phyloP scores from a whole-genome alignment of 1,140 invertebrate genomes.

The Cydia amplana region DNA sequence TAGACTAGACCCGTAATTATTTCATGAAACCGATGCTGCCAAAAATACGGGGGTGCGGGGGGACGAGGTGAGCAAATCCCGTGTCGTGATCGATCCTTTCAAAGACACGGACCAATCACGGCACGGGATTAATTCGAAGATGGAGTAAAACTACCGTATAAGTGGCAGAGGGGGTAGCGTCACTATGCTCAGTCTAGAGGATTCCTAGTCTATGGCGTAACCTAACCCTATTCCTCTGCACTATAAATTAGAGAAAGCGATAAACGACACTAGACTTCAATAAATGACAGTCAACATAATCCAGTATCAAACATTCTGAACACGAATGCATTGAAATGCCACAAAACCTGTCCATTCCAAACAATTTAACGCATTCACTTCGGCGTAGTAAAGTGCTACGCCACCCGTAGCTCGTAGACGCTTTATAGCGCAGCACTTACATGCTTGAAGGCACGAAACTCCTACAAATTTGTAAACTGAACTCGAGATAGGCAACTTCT shows the following conservation, averaged over 20 bases:
- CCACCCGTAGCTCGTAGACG: conserved; percentile 19
- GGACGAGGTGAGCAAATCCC: no score
- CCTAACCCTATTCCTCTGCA: not conserved
- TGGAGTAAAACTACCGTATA: no score
- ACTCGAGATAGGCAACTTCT: conserved; percentile 6
- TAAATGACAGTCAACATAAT: conserved; percentile 5
- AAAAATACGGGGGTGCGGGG: no score
- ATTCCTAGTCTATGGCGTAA: no score
- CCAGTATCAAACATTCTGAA: conserved; percentile 1
- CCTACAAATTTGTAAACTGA: conserved; percentile 27
- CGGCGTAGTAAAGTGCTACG: conserved; percentile 27
- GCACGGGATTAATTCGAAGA: no score
- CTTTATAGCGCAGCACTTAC: conserved; percentile 4
- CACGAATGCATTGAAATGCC: conserved; percentile 25
- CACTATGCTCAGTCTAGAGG: no score
- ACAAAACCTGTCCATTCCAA: conserved; percentile 29
- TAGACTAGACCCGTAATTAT: no score
- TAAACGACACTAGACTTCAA: not conserved
- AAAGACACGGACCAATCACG: no score
- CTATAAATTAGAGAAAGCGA: not conserved
- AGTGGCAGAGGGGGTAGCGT: no score
- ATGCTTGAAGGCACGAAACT: conserved; percentile 12
- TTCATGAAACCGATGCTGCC: no score
- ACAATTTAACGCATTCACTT: conserved; percentile 19
- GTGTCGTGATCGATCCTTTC: no score